Conservation (phyloP, 2,797 vertebrate genomes). For the Agapornis canus region DNA sequence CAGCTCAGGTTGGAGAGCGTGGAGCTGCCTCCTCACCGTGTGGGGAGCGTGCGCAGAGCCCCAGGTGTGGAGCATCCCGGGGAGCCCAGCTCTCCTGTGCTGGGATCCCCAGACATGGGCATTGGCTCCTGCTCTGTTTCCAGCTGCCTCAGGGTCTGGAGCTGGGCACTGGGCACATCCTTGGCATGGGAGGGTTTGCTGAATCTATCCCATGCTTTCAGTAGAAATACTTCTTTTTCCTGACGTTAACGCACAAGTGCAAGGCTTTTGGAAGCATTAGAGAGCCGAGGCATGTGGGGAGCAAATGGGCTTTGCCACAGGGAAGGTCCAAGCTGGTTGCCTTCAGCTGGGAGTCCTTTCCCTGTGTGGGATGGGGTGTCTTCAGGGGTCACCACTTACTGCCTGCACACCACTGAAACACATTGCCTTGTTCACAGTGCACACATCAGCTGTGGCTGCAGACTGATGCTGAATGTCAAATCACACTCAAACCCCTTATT, state of each 20-base stretch:
- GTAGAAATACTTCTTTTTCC: neutral
- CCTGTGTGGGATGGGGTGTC: neutral
- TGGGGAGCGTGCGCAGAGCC: neutral
- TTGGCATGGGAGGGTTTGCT: neutral
- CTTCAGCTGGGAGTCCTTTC: neutral
- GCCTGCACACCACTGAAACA: accelerated
- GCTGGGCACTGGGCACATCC: neutral
- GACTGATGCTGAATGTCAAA: neutral
- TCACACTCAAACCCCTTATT: neutral
- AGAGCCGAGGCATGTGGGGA: neutral
- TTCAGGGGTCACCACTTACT: neutral
- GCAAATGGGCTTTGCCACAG: neutral
- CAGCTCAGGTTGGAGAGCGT: neutral
- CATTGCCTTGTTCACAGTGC: slow-evolving; percentile 40
- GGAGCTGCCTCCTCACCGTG: neutral
- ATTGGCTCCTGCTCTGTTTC: neutral
- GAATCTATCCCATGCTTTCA: neutral
- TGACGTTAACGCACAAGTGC: neutral
- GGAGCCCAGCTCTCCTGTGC: neutral
- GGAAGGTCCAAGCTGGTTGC: neutral
- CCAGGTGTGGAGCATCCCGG: accelerated
- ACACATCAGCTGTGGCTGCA: accelerated
- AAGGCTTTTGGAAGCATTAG: neutral
- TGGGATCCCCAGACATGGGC: neutral
- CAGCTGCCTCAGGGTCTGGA: neutral